These are phyloP conservation scores for Pseudopodoces humilis DNA, from an alignment of 2,113 vertebrate species.

Conservation along the genomic window DNA sequence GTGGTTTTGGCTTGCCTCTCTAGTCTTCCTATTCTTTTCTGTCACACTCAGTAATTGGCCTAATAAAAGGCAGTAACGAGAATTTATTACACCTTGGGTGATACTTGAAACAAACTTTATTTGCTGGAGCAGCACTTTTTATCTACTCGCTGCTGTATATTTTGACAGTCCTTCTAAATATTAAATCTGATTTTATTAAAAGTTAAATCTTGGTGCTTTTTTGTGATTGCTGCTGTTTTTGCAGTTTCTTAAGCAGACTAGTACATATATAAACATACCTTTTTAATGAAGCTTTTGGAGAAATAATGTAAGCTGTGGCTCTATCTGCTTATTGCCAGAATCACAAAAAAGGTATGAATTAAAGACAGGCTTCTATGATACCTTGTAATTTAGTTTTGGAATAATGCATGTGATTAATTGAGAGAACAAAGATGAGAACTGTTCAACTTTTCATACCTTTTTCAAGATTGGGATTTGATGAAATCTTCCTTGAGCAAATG, in stretches of 20 bases:
- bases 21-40: constrained; percentile 37
- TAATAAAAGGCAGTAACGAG: constrained; percentile 75
- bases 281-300: constrained; percentile 42
- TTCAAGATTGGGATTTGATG: neutral
- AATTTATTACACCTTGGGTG: constrained; percentile 75
- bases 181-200: constrained; percentile 71
- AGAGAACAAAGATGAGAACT: neutral
- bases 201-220: constrained; percentile 63
- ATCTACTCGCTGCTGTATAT: constrained; percentile 54
- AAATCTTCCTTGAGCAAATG: constrained; percentile 42
- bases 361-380: constrained; percentile 46
- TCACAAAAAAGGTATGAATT: constrained; percentile 43
- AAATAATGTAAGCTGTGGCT: constrained; percentile 41
- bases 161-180: constrained; percentile 74
- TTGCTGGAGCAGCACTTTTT: constrained; percentile 75
- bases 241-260: constrained; percentile 29
- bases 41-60: constrained; percentile 69
- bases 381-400: constrained; percentile 49
- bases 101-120: constrained; percentile 79
- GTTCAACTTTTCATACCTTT: neutral
- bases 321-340: constrained; percentile 35
- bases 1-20: constrained; percentile 28
- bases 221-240: constrained; percentile 32
- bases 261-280: constrained; percentile 12
- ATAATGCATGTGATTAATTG: constrained; percentile 37